phyloP scores from a whole-genome alignment of 23 tunicate species.

The Styela plicata region DNA sequence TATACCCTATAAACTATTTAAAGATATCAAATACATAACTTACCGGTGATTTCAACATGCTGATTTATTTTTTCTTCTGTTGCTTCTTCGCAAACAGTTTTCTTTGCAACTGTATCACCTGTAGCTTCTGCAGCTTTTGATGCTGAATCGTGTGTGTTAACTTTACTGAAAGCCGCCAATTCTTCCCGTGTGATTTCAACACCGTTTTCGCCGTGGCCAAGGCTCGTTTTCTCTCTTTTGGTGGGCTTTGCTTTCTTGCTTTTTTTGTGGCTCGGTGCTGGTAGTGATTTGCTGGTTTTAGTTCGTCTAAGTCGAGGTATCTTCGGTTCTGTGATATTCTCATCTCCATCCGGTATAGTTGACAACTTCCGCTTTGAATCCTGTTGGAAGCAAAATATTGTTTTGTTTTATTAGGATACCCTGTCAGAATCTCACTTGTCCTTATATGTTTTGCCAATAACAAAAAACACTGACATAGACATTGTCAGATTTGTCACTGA shows the following conservation, averaged over 20 bases:
- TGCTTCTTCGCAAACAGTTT: not conserved
- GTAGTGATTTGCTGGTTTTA: not conserved
- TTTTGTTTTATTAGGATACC: too few species aligned
- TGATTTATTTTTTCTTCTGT: not conserved
- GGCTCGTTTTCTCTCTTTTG: not conserved
- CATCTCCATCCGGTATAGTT: slow-evolving; percentile 31
- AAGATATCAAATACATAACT: not conserved
- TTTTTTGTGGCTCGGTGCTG: not conserved
- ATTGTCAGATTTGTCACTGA: too few species aligned
- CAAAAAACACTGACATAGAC: too few species aligned
- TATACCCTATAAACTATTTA: too few species aligned
- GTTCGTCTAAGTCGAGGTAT: not conserved
- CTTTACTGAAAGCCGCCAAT: not conserved
- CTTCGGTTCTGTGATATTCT: not conserved
- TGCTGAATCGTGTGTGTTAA: too few species aligned
- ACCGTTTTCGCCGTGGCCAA: not conserved
- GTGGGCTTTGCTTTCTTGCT: not conserved
- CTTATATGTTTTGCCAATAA: too few species aligned
- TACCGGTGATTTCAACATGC: not conserved
- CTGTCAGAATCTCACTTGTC: too few species aligned
- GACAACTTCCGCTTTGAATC: slow-evolving; percentile 19
- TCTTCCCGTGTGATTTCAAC: not conserved
- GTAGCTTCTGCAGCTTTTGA: not conserved
- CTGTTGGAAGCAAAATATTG: too few species aligned
- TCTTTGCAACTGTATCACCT: not conserved